phyloP scores from a whole-genome alignment of 2,888 invertebrate genomes.

The Drosophila austrosaltans region DNA sequence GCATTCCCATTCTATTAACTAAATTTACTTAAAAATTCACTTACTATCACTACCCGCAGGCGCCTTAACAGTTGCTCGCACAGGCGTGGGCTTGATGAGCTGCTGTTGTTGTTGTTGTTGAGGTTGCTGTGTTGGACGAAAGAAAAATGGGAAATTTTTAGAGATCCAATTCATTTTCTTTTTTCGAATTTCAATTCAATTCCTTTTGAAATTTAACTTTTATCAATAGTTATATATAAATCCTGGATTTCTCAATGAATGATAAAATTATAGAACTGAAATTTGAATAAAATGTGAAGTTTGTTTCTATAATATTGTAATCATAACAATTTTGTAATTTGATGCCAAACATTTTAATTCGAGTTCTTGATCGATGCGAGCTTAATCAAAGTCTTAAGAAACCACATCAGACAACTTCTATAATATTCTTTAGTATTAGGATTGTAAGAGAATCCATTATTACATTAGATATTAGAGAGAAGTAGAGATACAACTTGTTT shows the following conservation, averaged over 20 bases:
- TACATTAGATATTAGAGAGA: too few relatives aligned
- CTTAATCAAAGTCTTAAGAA: too few relatives aligned
- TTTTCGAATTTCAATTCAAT: neutral
- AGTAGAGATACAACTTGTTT: too few relatives aligned
- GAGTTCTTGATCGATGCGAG: too few relatives aligned
- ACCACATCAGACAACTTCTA: too few relatives aligned
- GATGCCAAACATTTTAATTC: too few relatives aligned
- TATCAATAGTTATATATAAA: neutral
- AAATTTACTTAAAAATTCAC: slow-evolving; percentile 19
- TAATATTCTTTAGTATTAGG: too few relatives aligned
- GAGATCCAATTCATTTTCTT: neutral
- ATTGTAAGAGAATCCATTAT: too few relatives aligned
- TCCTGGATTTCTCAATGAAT: neutral
- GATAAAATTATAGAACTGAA: slow-evolving; percentile 3
- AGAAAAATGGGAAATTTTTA: slow-evolving; percentile 11
- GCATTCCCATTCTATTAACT: neutral
- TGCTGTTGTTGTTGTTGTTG: slow-evolving; percentile 82
- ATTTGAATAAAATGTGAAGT: slow-evolving; percentile 5
- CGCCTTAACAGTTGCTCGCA: slow-evolving; percentile 85
- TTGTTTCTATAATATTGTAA: neutral
- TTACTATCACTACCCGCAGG: slow-evolving; percentile 85
- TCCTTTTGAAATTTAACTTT: neutral
- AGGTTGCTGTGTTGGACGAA: slow-evolving; percentile 8
- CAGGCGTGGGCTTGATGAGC: slow-evolving; percentile 94
- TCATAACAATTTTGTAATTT: neutral